A percentile compares a stretch with the other conserved stretches of the same genome.
phyloP scores from a whole-genome alignment of 2,113 vertebrate species.

The Trachemys scripta region DNA sequence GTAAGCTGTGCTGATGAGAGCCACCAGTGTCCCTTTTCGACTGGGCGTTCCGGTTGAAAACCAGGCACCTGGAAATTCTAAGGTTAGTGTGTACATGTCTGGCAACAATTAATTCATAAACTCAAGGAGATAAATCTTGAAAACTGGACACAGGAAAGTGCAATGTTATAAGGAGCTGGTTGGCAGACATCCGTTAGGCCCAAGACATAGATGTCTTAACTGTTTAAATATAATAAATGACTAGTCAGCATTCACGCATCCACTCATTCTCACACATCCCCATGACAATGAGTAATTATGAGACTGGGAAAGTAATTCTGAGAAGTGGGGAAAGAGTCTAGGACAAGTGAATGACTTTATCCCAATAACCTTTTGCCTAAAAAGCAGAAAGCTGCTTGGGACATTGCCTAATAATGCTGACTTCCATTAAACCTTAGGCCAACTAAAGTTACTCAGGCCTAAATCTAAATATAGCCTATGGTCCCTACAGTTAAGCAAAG shows the following conservation, averaged over 20 bases:
- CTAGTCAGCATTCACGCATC: not conserved
- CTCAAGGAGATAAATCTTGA: not conserved
- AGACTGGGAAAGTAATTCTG: not conserved
- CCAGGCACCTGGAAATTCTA: too few species aligned
- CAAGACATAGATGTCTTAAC: not conserved
- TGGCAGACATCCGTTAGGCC: not conserved
- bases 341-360: not conserved
- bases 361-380: not conserved
- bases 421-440: not conserved
- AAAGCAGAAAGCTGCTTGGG: not conserved
- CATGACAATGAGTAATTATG: not conserved
- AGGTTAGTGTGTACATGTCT: not conserved
- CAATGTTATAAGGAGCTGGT: not conserved
- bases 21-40: too few species aligned
- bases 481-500: not conserved
- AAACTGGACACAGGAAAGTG: not conserved
- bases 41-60: too few species aligned
- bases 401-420: not conserved
- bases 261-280: not conserved
- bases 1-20: too few species aligned
- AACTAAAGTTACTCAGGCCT: not conserved
- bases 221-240: too few species aligned
- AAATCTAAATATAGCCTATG: not conserved
- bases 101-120: not conserved
- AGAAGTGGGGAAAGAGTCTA: not conserved